Conservation (phyloP, 2,888 invertebrate species). For the Prenolepis imparis region DNA sequence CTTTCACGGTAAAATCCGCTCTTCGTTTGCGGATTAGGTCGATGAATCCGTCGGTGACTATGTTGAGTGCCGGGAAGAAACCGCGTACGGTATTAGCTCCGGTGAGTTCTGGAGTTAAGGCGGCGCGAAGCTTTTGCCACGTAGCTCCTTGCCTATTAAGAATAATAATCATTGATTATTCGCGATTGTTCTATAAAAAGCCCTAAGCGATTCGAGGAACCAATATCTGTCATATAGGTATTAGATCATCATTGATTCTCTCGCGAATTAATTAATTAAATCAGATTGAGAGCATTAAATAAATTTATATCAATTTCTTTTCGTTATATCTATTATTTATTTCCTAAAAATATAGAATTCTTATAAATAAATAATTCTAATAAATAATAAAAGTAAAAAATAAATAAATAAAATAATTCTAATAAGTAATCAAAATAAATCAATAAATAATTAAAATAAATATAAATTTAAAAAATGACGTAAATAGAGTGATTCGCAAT, state of each 20-base stretch:
- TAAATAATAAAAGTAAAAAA: not conserved
- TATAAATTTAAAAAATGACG: too few species aligned
- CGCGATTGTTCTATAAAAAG: not conserved
- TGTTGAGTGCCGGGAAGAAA: constrained; percentile 92
- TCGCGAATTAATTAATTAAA: not conserved
- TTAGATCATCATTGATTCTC: not conserved
- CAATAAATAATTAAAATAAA: too few species aligned
- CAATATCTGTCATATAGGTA: not conserved
- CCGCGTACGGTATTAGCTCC: constrained; percentile 92
- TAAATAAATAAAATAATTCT: not conserved
- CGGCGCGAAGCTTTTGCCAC: constrained; percentile 92
- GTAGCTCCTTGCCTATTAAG: constrained; percentile 90
- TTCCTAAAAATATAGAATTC: not conserved
- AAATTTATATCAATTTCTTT: not conserved
- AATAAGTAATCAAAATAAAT: not conserved
- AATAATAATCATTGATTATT: constrained; percentile 3
- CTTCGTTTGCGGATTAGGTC: constrained; percentile 89
- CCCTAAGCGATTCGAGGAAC: not conserved
- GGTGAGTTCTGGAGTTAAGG: constrained; percentile 92
- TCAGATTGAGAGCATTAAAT: too few species aligned
- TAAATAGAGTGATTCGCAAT: not conserved
- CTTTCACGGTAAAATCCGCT: constrained; percentile 83
- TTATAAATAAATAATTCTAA: not conserved
- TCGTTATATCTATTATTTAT: not conserved
- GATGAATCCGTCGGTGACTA: constrained; percentile 93